Conservation (phyloP, 1,140 invertebrate species). For the Heterodera carotae region DNA sequence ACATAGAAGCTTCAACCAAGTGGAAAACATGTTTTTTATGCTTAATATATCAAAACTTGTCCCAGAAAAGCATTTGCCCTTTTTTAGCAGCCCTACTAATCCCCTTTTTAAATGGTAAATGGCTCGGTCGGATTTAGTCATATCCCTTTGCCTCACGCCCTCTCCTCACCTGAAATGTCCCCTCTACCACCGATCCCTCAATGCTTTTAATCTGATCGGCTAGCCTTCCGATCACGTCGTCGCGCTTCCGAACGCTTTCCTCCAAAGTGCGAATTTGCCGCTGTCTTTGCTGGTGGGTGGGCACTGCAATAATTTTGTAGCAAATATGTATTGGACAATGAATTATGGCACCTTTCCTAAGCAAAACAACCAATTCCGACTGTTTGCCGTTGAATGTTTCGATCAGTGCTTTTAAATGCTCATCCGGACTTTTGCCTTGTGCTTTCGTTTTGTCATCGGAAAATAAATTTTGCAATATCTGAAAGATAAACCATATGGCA, state of each 20-base stretch:
- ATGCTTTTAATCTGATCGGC: slow-evolving; percentile 38
- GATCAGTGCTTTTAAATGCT: not conserved
- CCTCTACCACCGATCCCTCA: slow-evolving; percentile 37
- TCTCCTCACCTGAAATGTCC: slow-evolving; percentile 45
- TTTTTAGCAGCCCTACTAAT: no score
- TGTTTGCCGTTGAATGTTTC: slow-evolving; percentile 19
- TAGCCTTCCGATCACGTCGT: slow-evolving; percentile 42
- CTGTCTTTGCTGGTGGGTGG: slow-evolving; percentile 43
- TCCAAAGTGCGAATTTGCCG: slow-evolving; percentile 36
- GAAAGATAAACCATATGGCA: not conserved
- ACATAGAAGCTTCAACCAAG: no score
- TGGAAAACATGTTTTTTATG: no score
- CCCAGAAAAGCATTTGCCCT: no score
- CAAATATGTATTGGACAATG: not conserved
- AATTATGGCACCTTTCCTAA: slow-evolving; percentile 7
- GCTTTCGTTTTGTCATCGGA: not conserved
- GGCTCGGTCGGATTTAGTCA: no score
- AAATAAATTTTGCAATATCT: slow-evolving; percentile 15
- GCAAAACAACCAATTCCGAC: not conserved
- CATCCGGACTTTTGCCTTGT: not conserved
- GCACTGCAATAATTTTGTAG: slow-evolving; percentile 25
- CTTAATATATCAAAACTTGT: no score
- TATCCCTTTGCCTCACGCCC: no score
- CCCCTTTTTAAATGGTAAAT: no score
- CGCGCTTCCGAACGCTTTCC: slow-evolving; percentile 39